These are phyloP conservation scores for Phoronis australis DNA, from an alignment of 2,888 invertebrate genomes.

Conservation along the genomic window DNA sequence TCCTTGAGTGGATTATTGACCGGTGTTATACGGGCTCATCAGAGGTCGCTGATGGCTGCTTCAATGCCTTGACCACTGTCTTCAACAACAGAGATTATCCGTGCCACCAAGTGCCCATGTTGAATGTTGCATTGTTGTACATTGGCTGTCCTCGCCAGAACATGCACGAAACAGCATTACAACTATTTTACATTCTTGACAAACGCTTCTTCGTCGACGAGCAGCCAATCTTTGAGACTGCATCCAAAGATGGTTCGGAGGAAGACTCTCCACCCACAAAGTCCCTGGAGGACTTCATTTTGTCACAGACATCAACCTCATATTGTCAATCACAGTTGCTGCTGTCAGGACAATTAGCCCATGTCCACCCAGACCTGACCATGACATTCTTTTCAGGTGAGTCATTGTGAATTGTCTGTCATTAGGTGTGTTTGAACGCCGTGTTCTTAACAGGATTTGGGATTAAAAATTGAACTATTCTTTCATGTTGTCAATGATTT, in stretches of 20 bases:
- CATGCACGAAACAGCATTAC: slow-evolving; percentile 90
- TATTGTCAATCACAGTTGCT: slow-evolving; percentile 90
- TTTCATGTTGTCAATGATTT: no score
- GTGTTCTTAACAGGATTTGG: no score
- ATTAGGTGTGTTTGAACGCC: no score
- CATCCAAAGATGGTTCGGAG: slow-evolving; percentile 24
- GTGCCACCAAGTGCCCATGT: slow-evolving; percentile 88
- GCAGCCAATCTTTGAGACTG: slow-evolving; percentile 49
- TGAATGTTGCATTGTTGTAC: slow-evolving; percentile 94
- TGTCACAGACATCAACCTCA: slow-evolving; percentile 62
- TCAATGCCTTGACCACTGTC: slow-evolving; percentile 89
- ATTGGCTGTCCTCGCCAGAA: slow-evolving; percentile 87
- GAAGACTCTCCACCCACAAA: slow-evolving; percentile 15
- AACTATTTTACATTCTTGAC: slow-evolving; percentile 83
- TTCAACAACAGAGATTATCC: slow-evolving; percentile 71
- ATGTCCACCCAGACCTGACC: slow-evolving; percentile 92
- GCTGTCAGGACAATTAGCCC: slow-evolving; percentile 85
- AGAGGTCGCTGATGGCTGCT: slow-evolving; percentile 92
- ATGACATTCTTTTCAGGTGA: slow-evolving; percentile 99
- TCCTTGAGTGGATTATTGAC: slow-evolving; percentile 97
- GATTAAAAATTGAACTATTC: no score
- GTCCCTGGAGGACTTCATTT: slow-evolving; percentile 73
- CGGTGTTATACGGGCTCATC: slow-evolving; percentile 90
- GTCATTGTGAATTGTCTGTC: no score
- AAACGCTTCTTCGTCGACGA: slow-evolving; percentile 89